phyloP scores from a whole-genome alignment of 2,888 invertebrate genomes.

The Carcina quercana region DNA sequence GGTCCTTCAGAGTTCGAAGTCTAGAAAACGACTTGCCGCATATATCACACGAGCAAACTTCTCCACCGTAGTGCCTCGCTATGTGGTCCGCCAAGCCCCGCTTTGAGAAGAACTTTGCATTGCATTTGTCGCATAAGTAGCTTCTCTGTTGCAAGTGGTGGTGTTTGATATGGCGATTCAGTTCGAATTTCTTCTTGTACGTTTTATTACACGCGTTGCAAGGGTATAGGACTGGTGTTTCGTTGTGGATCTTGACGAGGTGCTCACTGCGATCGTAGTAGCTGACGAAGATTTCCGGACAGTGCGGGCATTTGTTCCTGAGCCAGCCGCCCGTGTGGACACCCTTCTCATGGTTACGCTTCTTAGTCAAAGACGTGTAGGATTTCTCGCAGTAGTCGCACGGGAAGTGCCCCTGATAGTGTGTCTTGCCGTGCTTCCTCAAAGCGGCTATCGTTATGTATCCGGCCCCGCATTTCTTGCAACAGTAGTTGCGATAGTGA shows the following conservation, averaged over 20 bases:
- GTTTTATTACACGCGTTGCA: conserved; percentile 64
- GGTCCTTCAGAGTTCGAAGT: conserved; percentile 48
- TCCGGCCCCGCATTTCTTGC: conserved; percentile 59
- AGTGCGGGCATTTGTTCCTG: conserved; percentile 63
- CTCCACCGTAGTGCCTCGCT: conserved; percentile 45
- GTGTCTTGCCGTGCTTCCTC: conserved; percentile 62
- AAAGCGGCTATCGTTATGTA: conserved; percentile 63
- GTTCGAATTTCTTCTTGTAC: conserved; percentile 60
- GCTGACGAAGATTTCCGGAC: conserved; percentile 58
- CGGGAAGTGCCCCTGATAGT: conserved; percentile 67
- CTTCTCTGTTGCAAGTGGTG: conserved; percentile 61
- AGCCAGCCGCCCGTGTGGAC: conserved; percentile 64
- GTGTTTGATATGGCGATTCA: conserved; percentile 60
- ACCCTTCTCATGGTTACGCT: conserved; percentile 59
- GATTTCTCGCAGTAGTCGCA: conserved; percentile 69
- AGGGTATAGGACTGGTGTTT: conserved; percentile 44
- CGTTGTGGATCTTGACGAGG: conserved; percentile 52
- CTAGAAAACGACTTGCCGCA: conserved; percentile 53
- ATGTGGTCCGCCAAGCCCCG: conserved; percentile 55
- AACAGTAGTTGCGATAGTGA: conserved; percentile 64
- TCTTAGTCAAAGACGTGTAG: conserved; percentile 66
- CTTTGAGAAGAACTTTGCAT: conserved; percentile 60
- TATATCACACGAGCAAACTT: conserved; percentile 44
- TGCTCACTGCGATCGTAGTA: conserved; percentile 64
- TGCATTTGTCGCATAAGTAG: conserved; percentile 56